These are phyloP conservation scores for Dorcus parallelipipedus DNA, from an alignment of 2,888 invertebrate species.

Conservation along the genomic window DNA sequence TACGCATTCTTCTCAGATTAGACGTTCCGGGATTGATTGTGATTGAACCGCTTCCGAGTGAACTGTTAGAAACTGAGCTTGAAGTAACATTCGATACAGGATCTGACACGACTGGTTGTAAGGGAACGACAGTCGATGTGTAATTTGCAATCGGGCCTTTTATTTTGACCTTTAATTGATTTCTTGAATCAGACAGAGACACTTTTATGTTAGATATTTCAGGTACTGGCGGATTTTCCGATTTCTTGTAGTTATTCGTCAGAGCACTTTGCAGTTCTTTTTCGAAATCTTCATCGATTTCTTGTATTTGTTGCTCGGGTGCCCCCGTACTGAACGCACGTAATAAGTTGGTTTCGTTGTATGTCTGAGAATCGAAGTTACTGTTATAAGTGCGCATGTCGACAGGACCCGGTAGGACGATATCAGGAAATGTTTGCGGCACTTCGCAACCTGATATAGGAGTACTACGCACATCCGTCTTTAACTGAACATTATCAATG, in stretches of 20 bases:
- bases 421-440: slow-evolving; percentile 52
- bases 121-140: slow-evolving; percentile 59
- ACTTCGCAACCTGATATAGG: slow-evolving; percentile 16
- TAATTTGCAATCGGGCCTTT: slow-evolving; percentile 85
- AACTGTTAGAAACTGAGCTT: slow-evolving; percentile 49
- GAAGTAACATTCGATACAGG: slow-evolving; percentile 49
- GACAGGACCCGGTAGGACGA: slow-evolving; percentile 79
- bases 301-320: slow-evolving; percentile 64
- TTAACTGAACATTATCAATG: slow-evolving; percentile 41
- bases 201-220: slow-evolving; percentile 62
- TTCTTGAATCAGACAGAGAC: slow-evolving; percentile 74
- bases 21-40: slow-evolving; percentile 59
- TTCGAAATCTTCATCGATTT: slow-evolving; percentile 74
- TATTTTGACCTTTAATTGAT: slow-evolving; percentile 86
- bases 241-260: slow-evolving; percentile 56
- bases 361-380: slow-evolving; percentile 57
- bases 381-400: slow-evolving; percentile 85
- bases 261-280: slow-evolving; percentile 70
- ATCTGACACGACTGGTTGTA: slow-evolving; percentile 53
- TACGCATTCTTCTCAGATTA: slow-evolving; percentile 80
- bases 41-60: slow-evolving; percentile 36
- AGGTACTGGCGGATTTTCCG: slow-evolving; percentile 48
- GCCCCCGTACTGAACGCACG: slow-evolving; percentile 66
- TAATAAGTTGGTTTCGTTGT: slow-evolving; percentile 62
- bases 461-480: slow-evolving; percentile 28